Percentiles rank a stretch among this genome's conserved stretches.
Evolutionary conservation across 2,797 vertebrate genomes (phyloP).

Genomic region (Hemitrygon akajei): DNA sequence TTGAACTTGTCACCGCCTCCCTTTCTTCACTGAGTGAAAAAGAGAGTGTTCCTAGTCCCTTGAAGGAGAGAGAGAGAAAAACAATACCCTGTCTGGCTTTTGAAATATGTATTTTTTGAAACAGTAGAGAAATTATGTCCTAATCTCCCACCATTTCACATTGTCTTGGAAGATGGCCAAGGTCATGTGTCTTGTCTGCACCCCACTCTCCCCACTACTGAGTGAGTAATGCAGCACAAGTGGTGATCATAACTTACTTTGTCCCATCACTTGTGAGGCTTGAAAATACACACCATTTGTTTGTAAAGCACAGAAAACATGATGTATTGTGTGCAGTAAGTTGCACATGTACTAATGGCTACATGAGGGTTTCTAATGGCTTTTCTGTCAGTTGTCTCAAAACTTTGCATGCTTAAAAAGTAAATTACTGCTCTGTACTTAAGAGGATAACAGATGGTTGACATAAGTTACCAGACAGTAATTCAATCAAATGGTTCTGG

Average conservation of each 20-base stretch:
- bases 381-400: background rate
- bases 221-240: background rate
- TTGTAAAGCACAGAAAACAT: background rate
- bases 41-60: background rate
- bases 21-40: background rate
- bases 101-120: background rate
- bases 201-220: background rate
- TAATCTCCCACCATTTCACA: background rate
- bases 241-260: background rate
- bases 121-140: background rate
- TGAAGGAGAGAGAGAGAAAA: background rate
- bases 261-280: background rate
- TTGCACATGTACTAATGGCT: background rate
- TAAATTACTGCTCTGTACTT: conserved; percentile 19
- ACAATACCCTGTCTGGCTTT: background rate
- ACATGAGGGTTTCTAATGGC: background rate
- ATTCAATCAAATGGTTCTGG: conserved; percentile 27
- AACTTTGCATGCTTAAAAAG: conserved; percentile 20
- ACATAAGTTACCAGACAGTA: background rate
- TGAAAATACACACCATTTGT: background rate
- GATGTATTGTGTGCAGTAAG: background rate
- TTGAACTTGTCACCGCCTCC: background rate
- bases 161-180: background rate
- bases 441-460: conserved; percentile 17
- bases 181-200: background rate